These are phyloP conservation scores for Drosophila nebulosa DNA, from an alignment of 1,140 invertebrate genomes.

Conservation along the genomic window DNA sequence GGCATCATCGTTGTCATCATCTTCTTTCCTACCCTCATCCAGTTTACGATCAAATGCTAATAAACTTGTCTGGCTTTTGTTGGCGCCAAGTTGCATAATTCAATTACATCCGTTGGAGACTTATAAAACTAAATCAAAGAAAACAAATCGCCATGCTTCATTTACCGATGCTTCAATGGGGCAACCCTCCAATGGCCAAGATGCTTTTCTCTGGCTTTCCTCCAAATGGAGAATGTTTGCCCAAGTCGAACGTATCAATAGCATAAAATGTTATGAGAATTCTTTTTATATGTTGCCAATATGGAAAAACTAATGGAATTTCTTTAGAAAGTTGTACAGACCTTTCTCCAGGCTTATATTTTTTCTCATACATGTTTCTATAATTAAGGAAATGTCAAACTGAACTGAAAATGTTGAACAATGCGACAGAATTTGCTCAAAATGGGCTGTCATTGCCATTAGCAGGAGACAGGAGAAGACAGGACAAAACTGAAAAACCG, in stretches of 20 bases:
- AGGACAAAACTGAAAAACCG: not conserved
- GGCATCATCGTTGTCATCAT: slow-evolving; percentile 34
- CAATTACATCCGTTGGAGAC: slow-evolving; percentile 81
- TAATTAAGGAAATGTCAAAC: not conserved
- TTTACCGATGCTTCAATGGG: slow-evolving; percentile 43
- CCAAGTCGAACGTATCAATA: slow-evolving; percentile 45
- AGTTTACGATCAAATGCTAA: slow-evolving; percentile 75
- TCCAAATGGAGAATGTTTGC: slow-evolving; percentile 18
- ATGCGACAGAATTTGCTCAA: not conserved
- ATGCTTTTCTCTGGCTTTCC: slow-evolving; percentile 28
- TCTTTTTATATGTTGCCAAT: not conserved
- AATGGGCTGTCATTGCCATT: not conserved
- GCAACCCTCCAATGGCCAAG: slow-evolving; percentile 48
- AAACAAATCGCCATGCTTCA: slow-evolving; percentile 80
- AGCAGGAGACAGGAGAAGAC: not conserved
- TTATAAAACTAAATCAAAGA: slow-evolving; percentile 81
- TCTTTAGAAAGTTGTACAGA: not conserved
- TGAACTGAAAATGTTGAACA: not conserved
- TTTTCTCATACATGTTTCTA: not conserved
- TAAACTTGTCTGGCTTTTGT: slow-evolving; percentile 56
- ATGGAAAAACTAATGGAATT: not conserved
- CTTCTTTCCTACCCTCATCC: not conserved
- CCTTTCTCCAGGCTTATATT: not conserved
- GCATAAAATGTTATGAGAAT: slow-evolving; percentile 37
- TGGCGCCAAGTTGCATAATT: slow-evolving; percentile 59